Evolutionary conservation across 2,888 invertebrate genomes (phyloP).

Genomic region (Gerosis bhagava): DNA sequence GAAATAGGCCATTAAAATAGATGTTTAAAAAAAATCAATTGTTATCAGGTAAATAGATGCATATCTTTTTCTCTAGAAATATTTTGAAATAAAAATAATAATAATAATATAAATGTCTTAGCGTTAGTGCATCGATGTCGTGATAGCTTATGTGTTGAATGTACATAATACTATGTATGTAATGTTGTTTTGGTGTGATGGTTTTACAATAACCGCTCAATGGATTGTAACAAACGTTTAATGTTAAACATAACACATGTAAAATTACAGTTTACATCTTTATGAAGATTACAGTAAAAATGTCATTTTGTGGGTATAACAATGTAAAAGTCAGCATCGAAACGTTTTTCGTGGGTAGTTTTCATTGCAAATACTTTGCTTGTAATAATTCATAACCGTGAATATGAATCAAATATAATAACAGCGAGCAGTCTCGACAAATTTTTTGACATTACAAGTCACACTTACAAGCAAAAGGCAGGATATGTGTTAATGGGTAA

Average conservation of each 20-base stretch:
- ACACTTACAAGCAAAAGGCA: constrained; percentile 15
- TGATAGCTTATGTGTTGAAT: constrained; percentile 62
- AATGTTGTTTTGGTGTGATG: constrained; percentile 12
- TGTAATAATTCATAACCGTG: constrained; percentile 12
- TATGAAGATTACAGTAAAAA: constrained; percentile 16
- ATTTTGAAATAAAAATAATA: constrained; percentile 70
- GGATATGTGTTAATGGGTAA: constrained; percentile 6
- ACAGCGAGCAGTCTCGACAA: constrained; percentile 14
- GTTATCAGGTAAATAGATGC: constrained; percentile 78
- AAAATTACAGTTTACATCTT: too few species aligned
- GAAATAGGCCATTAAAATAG: constrained; percentile 52
- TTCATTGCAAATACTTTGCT: constrained; percentile 23
- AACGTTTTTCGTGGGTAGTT: constrained; percentile 7
- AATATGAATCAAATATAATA: constrained; percentile 1
- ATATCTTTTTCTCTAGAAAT: constrained; percentile 80
- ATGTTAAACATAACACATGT: too few species aligned
- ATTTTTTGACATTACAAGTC: constrained; percentile 14
- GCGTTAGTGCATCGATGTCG: constrained; percentile 73
- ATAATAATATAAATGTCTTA: constrained; percentile 73
- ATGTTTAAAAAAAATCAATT: constrained; percentile 59
- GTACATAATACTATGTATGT: constrained; percentile 39
- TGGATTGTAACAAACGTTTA: too few species aligned
- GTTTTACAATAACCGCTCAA: constrained; percentile 11
- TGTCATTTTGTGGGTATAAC: too few species aligned
- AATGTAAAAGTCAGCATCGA: too few species aligned